A percentile compares a stretch with the other conserved stretches of the same genome.
These are phyloP conservation scores for Thereva unica DNA, from an alignment of 2,888 invertebrate genomes.

Conservation along the genomic window DNA sequence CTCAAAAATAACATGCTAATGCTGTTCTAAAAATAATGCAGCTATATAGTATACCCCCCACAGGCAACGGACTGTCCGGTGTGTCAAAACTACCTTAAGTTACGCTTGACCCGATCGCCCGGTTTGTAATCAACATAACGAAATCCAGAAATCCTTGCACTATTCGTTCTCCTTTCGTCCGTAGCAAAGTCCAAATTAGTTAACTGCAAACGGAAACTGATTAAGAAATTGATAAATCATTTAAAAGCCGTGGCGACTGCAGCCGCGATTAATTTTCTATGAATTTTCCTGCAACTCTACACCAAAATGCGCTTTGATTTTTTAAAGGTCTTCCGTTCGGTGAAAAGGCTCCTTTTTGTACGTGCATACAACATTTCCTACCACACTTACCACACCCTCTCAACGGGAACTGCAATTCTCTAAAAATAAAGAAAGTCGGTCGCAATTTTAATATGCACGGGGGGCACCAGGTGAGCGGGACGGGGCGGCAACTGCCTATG, in stretches of 20 bases:
- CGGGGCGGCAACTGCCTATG: no score
- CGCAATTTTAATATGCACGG: neutral
- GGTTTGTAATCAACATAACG: no score
- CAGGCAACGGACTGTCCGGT: no score
- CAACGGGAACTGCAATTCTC: conserved; percentile 13
- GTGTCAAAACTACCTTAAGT: no score
- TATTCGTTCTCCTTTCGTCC: neutral
- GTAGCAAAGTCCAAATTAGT: conserved; percentile 25
- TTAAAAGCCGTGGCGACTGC: neutral
- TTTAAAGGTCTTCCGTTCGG: neutral
- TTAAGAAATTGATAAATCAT: conserved; percentile 9
- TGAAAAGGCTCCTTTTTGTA: no score
- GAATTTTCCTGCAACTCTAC: conserved; percentile 16
- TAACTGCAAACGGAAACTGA: conserved; percentile 23
- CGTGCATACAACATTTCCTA: no score
- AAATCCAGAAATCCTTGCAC: neutral
- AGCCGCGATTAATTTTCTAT: conserved; percentile 24
- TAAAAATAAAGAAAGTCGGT: conserved; percentile 1
- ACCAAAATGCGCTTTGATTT: neutral
- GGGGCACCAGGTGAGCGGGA: no score
- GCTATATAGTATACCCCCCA: no score
- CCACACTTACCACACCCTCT: conserved; percentile 19
- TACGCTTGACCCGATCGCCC: no score
- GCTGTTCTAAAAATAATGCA: no score
- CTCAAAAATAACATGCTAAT: no score